phyloP scores from a whole-genome alignment of 2,888 invertebrate species.

The Brachypalpus laphriformis region DNA sequence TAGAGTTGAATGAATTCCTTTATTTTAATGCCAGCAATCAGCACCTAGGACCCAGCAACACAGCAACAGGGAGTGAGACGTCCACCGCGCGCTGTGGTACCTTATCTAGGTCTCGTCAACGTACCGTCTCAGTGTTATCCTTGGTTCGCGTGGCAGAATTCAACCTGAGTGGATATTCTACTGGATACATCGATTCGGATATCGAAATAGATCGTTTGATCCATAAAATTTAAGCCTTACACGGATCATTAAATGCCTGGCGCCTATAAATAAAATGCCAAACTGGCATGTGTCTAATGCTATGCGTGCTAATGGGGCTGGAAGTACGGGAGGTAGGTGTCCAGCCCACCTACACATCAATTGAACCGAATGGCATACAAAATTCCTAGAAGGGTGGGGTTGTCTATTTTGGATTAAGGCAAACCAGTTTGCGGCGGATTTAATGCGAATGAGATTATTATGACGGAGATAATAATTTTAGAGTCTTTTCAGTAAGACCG shows the following conservation, averaged over 20 bases:
- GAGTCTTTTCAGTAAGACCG: not conserved
- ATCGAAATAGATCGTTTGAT: slow-evolving; percentile 71
- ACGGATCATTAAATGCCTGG: slow-evolving; percentile 59
- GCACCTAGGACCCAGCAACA: not conserved
- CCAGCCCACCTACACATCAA: slow-evolving; percentile 11
- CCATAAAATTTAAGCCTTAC: slow-evolving; percentile 60
- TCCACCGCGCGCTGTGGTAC: not conserved
- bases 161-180: slow-evolving; percentile 48
- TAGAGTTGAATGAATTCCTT: slow-evolving; percentile 52
- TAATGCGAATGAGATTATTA: slow-evolving; percentile 32
- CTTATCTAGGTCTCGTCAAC: slow-evolving; percentile 22
- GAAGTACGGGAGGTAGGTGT: not conserved
- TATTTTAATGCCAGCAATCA: slow-evolving; percentile 70
- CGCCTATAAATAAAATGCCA: slow-evolving; percentile 53
- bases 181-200: slow-evolving; percentile 36
- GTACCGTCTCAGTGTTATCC: slow-evolving; percentile 30
- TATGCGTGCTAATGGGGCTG: slow-evolving; percentile 38
- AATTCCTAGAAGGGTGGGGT: not conserved
- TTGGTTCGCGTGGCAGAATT: slow-evolving; percentile 38
- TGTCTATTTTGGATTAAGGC: slow-evolving; percentile 33
- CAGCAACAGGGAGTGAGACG: not conserved
- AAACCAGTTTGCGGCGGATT: slow-evolving; percentile 37
- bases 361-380: slow-evolving; percentile 24
- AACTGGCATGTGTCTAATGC: slow-evolving; percentile 44
- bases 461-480: slow-evolving; percentile 45